These are phyloP conservation scores for Lates calcarifer DNA, from an alignment of 2,113 vertebrate genomes.

Conservation along the genomic window DNA sequence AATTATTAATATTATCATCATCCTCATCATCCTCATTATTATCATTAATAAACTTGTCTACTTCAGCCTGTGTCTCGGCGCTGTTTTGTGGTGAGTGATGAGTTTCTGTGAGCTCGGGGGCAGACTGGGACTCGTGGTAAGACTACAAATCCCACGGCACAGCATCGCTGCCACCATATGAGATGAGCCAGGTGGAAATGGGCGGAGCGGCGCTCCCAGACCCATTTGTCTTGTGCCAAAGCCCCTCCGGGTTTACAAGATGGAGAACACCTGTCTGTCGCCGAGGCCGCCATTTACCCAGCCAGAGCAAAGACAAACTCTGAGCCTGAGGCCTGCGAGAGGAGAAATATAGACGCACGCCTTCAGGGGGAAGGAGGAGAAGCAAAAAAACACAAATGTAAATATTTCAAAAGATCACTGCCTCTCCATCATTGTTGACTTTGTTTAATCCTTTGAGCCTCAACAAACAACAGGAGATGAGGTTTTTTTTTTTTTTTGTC, in stretches of 20 bases:
- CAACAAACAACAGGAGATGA: constrained; percentile 62
- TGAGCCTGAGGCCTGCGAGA: constrained; percentile 17
- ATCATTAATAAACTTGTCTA: constrained; percentile 86
- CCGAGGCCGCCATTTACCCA: constrained; percentile 70
- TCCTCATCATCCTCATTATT: constrained; percentile 84
- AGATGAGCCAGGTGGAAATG: constrained; percentile 47
- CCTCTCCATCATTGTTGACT: constrained; percentile 71
- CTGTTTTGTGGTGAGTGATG: constrained; percentile 64
- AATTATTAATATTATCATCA: constrained; percentile 85
- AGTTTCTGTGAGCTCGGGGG: not conserved
- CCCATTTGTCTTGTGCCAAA: constrained; percentile 65
- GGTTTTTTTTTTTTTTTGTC: constrained; percentile 43
- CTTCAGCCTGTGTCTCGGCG: constrained; percentile 70
- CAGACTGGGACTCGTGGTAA: not conserved
- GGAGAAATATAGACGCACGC: constrained; percentile 26
- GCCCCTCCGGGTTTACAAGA: constrained; percentile 65
- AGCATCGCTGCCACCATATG: constrained; percentile 5
- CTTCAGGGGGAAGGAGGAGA: constrained; percentile 41
- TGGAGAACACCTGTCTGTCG: constrained; percentile 76
- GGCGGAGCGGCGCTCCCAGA: constrained; percentile 35
- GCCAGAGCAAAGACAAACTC: constrained; percentile 65
- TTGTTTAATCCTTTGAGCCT: constrained; percentile 72
- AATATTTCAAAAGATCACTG: constrained; percentile 67
- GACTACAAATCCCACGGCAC: constrained; percentile 50
- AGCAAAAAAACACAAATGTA: constrained; percentile 52